These are phyloP conservation scores for Artemisiospiza belli DNA, from an alignment of 2,113 vertebrate species.

Conservation along the genomic window DNA sequence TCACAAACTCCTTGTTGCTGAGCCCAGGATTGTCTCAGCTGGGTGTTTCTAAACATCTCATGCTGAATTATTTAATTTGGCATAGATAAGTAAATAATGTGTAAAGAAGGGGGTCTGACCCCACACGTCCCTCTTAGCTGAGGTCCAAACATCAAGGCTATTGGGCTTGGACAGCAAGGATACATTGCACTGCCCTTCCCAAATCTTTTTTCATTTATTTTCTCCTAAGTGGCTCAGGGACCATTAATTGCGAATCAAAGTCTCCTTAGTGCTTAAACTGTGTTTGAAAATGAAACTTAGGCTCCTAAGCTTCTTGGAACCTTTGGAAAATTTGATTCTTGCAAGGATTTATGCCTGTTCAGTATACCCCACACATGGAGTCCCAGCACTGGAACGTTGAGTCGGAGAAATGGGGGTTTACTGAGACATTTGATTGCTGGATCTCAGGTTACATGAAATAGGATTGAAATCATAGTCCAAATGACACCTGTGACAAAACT, in stretches of 20 bases:
- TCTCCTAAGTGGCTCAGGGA: not conserved
- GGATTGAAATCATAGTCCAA: not conserved
- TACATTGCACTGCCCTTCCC: not conserved
- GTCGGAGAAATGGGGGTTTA: not conserved
- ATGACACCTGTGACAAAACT: constrained; percentile 14
- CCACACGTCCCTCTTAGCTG: not conserved
- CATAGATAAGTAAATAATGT: not conserved
- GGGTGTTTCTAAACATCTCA: not conserved
- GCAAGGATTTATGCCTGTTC: not conserved
- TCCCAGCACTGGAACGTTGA: not conserved
- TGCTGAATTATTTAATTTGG: not conserved
- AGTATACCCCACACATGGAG: not conserved
- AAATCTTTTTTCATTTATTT: not conserved
- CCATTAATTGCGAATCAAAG: not conserved
- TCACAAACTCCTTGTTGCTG: not conserved
- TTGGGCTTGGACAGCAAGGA: not conserved
- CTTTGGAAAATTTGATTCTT: not conserved
- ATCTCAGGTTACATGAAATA: not conserved
- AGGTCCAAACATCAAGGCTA: not conserved
- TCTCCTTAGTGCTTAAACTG: not conserved
- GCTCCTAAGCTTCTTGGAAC: not conserved
- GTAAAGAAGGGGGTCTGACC: not conserved
- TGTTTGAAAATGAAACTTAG: not conserved
- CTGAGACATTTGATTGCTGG: not conserved
- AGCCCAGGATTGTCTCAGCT: not conserved